These are phyloP conservation scores for Dendrolimus houi DNA, from an alignment of 2,888 invertebrate genomes.

Conservation along the genomic window DNA sequence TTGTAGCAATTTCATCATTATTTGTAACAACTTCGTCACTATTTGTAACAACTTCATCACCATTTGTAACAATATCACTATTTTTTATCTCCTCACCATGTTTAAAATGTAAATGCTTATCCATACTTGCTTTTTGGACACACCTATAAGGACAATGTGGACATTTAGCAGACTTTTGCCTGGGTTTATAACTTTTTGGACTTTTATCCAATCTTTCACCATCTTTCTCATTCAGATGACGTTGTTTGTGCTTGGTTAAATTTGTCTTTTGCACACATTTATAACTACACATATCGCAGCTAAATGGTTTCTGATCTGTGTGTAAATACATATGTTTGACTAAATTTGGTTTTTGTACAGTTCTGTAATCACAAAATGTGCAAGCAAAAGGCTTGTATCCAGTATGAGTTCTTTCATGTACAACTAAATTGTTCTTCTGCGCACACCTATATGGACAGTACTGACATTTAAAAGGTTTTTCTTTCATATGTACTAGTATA, in stretches of 20 bases:
- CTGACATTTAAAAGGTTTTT: slow-evolving; percentile 66
- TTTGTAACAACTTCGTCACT: slow-evolving; percentile 11
- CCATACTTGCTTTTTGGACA: slow-evolving; percentile 63
- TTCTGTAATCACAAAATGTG: slow-evolving; percentile 64
- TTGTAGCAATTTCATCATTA: not conserved
- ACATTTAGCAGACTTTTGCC: slow-evolving; percentile 64
- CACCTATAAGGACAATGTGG: slow-evolving; percentile 57
- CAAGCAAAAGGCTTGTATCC: slow-evolving; percentile 70
- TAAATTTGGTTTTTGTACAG: slow-evolving; percentile 69
- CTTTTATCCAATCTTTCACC: slow-evolving; percentile 44
- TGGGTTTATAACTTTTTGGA: slow-evolving; percentile 49
- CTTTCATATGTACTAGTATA: slow-evolving; percentile 70
- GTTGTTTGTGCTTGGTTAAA: slow-evolving; percentile 63
- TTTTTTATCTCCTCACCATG: slow-evolving; percentile 31
- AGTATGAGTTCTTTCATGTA: slow-evolving; percentile 69
- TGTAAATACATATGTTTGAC: slow-evolving; percentile 73
- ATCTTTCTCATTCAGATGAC: slow-evolving; percentile 58
- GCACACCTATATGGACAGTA: slow-evolving; percentile 70
- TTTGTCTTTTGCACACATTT: slow-evolving; percentile 70
- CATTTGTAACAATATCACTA: slow-evolving; percentile 22
- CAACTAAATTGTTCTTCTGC: slow-evolving; percentile 68
- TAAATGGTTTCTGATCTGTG: slow-evolving; percentile 67
- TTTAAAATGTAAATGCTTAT: slow-evolving; percentile 64
- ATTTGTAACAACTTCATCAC: slow-evolving; percentile 22
- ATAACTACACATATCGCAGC: slow-evolving; percentile 65